phyloP scores from a whole-genome alignment of 2,797 vertebrate species.

The Molossus alvarezi region DNA sequence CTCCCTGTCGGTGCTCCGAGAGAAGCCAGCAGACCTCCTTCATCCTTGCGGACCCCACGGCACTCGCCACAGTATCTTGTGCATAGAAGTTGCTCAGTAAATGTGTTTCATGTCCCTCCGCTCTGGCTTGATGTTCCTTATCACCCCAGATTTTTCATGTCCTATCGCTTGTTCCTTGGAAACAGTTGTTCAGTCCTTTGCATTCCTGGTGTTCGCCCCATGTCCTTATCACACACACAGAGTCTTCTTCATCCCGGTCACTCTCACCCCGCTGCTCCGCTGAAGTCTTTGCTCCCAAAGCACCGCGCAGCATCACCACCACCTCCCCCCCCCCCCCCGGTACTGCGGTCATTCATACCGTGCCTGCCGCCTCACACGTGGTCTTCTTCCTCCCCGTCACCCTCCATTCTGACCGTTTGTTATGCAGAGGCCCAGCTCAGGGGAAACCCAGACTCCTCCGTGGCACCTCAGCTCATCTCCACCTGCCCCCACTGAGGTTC shows the following conservation, averaged over 20 bases:
- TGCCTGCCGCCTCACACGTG: fast-evolving
- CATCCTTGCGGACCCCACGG: too few species aligned
- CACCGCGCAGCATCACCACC: too few species aligned
- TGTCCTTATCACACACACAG: neutral
- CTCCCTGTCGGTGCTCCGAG: neutral
- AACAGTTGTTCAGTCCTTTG: fast-evolving
- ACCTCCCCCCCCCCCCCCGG: neutral
- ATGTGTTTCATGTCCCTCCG: too few species aligned
- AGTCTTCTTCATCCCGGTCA: neutral
- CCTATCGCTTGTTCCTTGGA: neutral
- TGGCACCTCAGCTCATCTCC: fast-evolving
- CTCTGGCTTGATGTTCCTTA: neutral
- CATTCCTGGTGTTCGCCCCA: fast-evolving
- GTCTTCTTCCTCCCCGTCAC: fast-evolving
- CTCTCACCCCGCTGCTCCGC: neutral
- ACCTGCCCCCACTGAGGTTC: too few species aligned
- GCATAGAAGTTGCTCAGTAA: fast-evolving
- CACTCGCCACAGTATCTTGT: neutral
- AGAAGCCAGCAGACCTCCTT: neutral
- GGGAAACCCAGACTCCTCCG: neutral
- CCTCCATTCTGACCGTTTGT: neutral
- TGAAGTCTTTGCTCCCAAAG: neutral
- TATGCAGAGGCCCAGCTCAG: neutral
- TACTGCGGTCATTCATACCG: fast-evolving
- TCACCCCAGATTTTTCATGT: too few species aligned